Evolutionary conservation across 2,797 vertebrate genomes (phyloP).

Genomic region (Lagorchestes hirsutus): DNA sequence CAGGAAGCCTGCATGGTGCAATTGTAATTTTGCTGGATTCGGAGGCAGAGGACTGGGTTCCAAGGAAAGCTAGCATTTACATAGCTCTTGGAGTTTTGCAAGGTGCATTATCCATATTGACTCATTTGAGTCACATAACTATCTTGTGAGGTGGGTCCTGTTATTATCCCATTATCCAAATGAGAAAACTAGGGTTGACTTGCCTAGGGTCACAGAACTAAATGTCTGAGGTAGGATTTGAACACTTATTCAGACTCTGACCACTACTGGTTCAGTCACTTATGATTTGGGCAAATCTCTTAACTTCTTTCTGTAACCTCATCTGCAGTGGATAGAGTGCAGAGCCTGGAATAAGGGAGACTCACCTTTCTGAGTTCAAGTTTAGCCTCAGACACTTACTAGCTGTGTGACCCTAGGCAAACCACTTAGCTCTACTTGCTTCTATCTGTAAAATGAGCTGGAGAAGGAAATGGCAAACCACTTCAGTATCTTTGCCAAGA

Average conservation of each 20-base stretch:
- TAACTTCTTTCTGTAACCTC: neutral
- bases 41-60: neutral
- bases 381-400: neutral
- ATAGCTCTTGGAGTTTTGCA: neutral
- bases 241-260: neutral
- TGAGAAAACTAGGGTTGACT: neutral
- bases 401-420: neutral
- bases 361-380: neutral
- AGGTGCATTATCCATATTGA: neutral
- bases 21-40: neutral
- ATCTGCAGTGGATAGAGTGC: neutral
- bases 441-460: neutral
- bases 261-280: neutral
- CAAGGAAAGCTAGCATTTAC: neutral
- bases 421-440: neutral
- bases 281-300: neutral
- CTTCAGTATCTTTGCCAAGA: neutral
- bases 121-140: neutral
- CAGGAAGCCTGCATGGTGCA: neutral
- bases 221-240: neutral
- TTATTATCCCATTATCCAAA: neutral
- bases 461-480: neutral
- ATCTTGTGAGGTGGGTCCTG: no score
- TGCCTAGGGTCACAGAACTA: neutral
- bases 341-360: neutral